Conservation (phyloP, 2,888 invertebrate species). For the Asteroscopus sphinx region DNA sequence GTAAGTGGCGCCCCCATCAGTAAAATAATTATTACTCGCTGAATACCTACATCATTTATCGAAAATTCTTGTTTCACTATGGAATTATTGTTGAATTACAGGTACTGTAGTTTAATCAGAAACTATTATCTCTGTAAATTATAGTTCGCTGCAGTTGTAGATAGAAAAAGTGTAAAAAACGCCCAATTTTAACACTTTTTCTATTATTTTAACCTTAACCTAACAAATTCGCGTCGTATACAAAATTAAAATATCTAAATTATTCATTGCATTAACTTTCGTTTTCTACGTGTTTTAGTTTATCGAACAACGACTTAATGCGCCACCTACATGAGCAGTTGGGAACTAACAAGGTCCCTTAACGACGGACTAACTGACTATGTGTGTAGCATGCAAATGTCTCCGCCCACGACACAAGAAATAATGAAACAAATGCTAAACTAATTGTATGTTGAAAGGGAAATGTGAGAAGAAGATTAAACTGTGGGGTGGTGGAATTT, state of each 20-base stretch:
- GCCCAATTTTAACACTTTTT: too few relatives aligned
- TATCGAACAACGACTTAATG: constrained; percentile 48
- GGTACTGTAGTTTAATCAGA: too few relatives aligned
- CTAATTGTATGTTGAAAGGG: constrained; percentile 56
- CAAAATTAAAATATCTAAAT: constrained; percentile 55
- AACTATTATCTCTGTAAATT: too few relatives aligned
- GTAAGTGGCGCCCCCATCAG: too few relatives aligned
- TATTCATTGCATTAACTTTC: constrained; percentile 60
- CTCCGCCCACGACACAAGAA: constrained; percentile 54
- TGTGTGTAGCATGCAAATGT: constrained; percentile 63
- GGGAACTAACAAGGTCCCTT: constrained; percentile 41
- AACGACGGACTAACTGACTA: constrained; percentile 53
- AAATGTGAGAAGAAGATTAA: constrained; percentile 33
- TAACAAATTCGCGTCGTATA: constrained; percentile 31
- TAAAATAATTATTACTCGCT: too few relatives aligned
- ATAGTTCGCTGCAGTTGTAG: too few relatives aligned
- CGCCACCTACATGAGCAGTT: constrained; percentile 40
- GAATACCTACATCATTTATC: too few relatives aligned
- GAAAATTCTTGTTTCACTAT: too few relatives aligned
- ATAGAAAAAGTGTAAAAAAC: too few relatives aligned
- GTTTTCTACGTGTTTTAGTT: constrained; percentile 47
- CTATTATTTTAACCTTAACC: not conserved
- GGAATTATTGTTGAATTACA: too few relatives aligned
- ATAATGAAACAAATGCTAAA: constrained; percentile 44
- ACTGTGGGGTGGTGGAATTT: constrained; percentile 19